A percentile compares a stretch with the other conserved stretches of the same genome.
Conservation (phyloP, 2,113 vertebrate species). For the Spheniscus mendiculus region DNA sequence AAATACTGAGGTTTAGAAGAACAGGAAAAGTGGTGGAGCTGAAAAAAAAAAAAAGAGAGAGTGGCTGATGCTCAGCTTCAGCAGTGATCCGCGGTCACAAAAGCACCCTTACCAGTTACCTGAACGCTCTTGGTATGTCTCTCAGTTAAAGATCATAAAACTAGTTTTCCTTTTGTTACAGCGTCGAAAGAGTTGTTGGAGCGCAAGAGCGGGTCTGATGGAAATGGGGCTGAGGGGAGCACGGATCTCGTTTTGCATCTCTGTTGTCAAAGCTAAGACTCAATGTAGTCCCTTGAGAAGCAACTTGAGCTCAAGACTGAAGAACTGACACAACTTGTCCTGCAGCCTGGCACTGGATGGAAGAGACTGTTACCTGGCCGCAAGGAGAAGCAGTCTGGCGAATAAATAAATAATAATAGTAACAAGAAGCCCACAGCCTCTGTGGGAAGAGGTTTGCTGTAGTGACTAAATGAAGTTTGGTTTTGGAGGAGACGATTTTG, state of each 20-base stretch:
- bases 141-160: not conserved
- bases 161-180: not conserved
- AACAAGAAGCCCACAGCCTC: not conserved
- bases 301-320: not conserved
- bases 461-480: not conserved
- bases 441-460: not conserved
- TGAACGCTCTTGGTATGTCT: fast-evolving
- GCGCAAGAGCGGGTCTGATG: not conserved
- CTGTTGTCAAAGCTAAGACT: not conserved
- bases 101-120: not conserved
- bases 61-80: not conserved
- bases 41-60: not conserved
- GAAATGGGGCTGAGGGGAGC: not conserved
- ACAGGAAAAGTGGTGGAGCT: not conserved
- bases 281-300: not conserved
- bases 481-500: not conserved
- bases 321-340: not conserved
- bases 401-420: not conserved
- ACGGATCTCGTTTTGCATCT: not conserved
- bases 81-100: fast-evolving
- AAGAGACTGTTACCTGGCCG: not conserved
- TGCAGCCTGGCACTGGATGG: not conserved
- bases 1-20: not conserved
- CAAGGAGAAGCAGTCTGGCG: not conserved
- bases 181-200: not conserved